phyloP scores from a whole-genome alignment of 2,797 vertebrate genomes.

The Stomatorhinus walkeri region DNA sequence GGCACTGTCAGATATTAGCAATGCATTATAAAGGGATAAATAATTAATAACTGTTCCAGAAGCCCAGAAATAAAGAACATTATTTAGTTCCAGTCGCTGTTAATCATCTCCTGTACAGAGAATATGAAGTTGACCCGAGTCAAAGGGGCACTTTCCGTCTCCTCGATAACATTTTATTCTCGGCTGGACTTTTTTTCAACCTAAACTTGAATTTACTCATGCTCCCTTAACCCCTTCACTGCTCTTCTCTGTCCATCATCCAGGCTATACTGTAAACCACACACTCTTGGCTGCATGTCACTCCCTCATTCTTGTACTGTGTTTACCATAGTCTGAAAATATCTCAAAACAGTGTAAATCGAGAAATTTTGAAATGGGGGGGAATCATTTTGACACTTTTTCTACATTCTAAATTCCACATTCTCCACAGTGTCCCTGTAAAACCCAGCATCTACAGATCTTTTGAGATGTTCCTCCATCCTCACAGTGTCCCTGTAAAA shows the following conservation, averaged over 20 bases:
- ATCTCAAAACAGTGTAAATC: neutral
- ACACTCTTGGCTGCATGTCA: neutral
- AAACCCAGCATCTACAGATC: neutral
- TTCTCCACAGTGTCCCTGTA: constrained; percentile 9
- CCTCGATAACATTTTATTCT: neutral
- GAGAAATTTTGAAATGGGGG: neutral
- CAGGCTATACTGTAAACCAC: neutral
- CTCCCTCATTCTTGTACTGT: neutral
- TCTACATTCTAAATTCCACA: constrained; percentile 13
- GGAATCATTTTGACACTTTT: neutral
- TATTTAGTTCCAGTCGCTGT: constrained; percentile 48
- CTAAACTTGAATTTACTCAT: neutral
- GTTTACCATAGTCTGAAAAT: neutral
- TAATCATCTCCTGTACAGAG: constrained; percentile 59
- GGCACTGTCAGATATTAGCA: constrained; percentile 59
- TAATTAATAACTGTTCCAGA: constrained; percentile 56
- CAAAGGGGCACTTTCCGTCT: constrained; percentile 36
- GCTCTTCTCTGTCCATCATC: neutral
- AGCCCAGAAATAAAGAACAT: constrained; percentile 22
- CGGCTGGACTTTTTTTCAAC: neutral
- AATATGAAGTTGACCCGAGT: constrained; percentile 42
- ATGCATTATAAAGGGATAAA: constrained; percentile 63
- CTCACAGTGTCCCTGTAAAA: constrained; percentile 9
- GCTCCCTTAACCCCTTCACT: neutral
- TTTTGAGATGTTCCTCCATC: constrained; percentile 23